Evolutionary conservation across 1,140 invertebrate species (phyloP), one percentile per base, ranked within the genome.

Genomic region (Bombus sylvicola): DNA sequence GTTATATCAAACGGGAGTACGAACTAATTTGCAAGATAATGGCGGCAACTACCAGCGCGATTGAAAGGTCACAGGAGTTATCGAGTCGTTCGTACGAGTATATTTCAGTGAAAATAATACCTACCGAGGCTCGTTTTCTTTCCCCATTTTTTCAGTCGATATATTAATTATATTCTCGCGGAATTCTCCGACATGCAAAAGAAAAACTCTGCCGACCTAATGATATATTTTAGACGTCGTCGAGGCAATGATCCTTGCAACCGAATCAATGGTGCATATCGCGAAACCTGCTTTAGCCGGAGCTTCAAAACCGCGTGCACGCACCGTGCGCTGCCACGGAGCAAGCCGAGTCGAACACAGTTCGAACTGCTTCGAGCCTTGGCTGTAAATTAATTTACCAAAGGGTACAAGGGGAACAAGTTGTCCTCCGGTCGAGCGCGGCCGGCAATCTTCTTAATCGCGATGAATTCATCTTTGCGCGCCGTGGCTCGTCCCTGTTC

Each of bases 221-320:
- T 86, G 85, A 89, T 87, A 84, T 90, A 86, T 82, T 64, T 75
- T 28, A 87, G 86, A 87, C 81, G 89, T 88, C 80, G 81, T 66
- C 34, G 80, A 90, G 72, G 79, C 90, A 90, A 90, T 90, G 89
- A 90, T 89, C 89, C 89, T 90, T 90, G 88, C 89, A 90, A 76
- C 37, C 86, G 53, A 80, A 90, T 89, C 88, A 90, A 87, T 85
- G 89, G 86, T 90, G 88, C 89, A 90, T 90, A 85, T 90, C 89
- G 89, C 62, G 69, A 84, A 90, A 90, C 89, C 88, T 90, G 89
- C 83, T 90, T 39, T 5, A 34, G 53, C 69, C 83, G 77, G 31
- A 86, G 64, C 87, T 82, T 86, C 79, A 41, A 90, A 88, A 83
- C 47, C 75, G 64, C n/a, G 43, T 18, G 9, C 31, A 62, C 76